Base-by-base conservation (phyloP, 1,140 invertebrate species). In the Trichonephila clavata region DNA sequence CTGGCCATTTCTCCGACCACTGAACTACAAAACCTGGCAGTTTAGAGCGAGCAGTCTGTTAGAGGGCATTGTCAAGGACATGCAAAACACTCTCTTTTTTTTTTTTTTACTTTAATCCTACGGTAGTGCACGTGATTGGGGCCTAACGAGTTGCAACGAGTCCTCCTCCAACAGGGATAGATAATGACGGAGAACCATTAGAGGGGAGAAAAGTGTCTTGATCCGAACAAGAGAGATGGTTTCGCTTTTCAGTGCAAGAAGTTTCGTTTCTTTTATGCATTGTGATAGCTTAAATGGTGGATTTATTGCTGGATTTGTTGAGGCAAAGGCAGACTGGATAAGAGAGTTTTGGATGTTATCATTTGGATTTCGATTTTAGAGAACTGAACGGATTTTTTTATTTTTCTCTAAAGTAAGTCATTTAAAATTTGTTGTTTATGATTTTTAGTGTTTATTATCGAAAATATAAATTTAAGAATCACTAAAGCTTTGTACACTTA, bases 31-130 rank as follows among this genome's bases (percentile, higher is more conserved):
- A 59, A 60, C 43, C 88, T 77, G 87, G n/a, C 39, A 57, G 63
- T 68, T 71, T 24, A 20, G 65, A 71, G 39, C 77, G 65, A 71
- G 39, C 77, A 39, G 77, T 39, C 50, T 57, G 18, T 83, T 65
- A 68, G 90, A 91, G 90, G 90, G 61, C 90, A 91, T 91, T 91
- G 77, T 57, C 77, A 91, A 91, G 90, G 90, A 84, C 90, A 91
- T 91, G 90, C 90, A 91, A 91, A 91, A 65, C 50, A 50, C 24
- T 27, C n/a, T 21, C 13, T n/a, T n/a, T 57, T 24, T 16, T 18
- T 32, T 32, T 65, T 65, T 65, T 86, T 59, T 59, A 27, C n/a
- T 27, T 27, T 86, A 39, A 87, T 87, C 86, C 86, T 60, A 87
- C 86, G 87, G 61, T 89, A 89, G 43, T 43, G 39, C 87, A 89